Base-by-base conservation (phyloP, 2,888 invertebrate species). In the Melinaea marsaeus region DNA sequence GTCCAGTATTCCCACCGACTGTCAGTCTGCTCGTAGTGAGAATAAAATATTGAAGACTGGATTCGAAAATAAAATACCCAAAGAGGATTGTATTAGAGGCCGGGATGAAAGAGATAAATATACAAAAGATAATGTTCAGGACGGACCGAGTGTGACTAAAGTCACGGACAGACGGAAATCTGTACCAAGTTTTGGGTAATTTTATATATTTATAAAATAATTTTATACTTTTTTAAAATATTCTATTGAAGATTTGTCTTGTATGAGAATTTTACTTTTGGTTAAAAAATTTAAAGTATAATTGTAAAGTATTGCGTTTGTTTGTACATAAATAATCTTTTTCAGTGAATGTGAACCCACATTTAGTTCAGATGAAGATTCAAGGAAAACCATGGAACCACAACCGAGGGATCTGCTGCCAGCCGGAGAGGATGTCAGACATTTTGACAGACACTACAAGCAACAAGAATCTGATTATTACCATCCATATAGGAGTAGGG, bases 341-440 rank as follows among this genome's bases (percentile, higher is more conserved):
- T 61, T 45, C 47, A 61, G 61, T 37, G 47, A 37, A 42, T 46
- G 58, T 51, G 62, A 64, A 61, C 35, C 58, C 7, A 67, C 59
- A 48, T 77, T 78, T 62, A 83, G 80, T 74, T 78, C 83, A 34
- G 84, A 85, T 73, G 86, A 85, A 67, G 85, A 85, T 68, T 69
- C 61, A 65, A 74, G 80, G 63, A 65, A 51, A 34, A 51, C 69
- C 54, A 61, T 54, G 37, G n/a, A 58, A 61, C 75, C 63, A 62
- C 71, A 77, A 42, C 70, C 71, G 67, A 65, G 42, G 42, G 9
- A 65, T 13, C 63, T 61, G 35, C 13, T 13, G 11, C 63, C n/a
- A 42, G 9, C 42, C 9, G 42, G 42, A 46, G 63, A 58, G 37
- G 57, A 62, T 22, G 9, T 13, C 4, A 46, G 55, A 22, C 3